Base-by-base conservation (phyloP, 2,888 invertebrate genomes). In the Spodoptera exigua region DNA sequence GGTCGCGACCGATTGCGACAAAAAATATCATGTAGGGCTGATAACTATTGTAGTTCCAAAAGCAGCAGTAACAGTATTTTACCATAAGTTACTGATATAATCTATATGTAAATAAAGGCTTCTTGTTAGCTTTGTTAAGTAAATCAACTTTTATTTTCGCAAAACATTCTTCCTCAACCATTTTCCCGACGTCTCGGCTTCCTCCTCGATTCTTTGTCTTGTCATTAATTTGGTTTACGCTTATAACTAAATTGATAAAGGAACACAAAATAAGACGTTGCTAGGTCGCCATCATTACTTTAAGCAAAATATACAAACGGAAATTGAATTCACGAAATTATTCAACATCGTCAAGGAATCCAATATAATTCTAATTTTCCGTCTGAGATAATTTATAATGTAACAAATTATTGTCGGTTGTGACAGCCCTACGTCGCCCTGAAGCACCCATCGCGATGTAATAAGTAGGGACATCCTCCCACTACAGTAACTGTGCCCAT, bases 381-480 rank as follows among this genome's bases (percentile, higher is more conserved):
- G 43, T 45, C 60, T 12, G 37, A 61, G 18, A 45, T 67, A 46
- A 73, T 65, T 73, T 46, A 66, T 76, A 66, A 76, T 61, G 57
- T 63, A 21, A 55, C 47, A 74, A 78, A 78, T 67, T 63, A 53
- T 61, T 46, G 27, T 59, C 18, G 35, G 46, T 17, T 46, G 58
- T 49, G 71, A 58, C 81, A 77, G 69, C 82, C 78, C 73, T 76
- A 68, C 52, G 51, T 55, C 61, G 56, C 74, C 78, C 76, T 66
- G 62, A 53, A 63, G 61, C 70, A 49, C 78, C 76, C 79, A 72
- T 70, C 70, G 70, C 71, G 67, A 55, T 61, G 72, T 79, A 76
- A 79, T 78, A 84, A 82, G 78, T 79, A 79, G 78, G 76, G 73
- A 82, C 84, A 81, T 83, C 82, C 84, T 81, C 76, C 60, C 65